These are phyloP conservation scores for Creontiades dilutus DNA, from an alignment of 2,888 invertebrate species.

Conservation along the genomic window DNA sequence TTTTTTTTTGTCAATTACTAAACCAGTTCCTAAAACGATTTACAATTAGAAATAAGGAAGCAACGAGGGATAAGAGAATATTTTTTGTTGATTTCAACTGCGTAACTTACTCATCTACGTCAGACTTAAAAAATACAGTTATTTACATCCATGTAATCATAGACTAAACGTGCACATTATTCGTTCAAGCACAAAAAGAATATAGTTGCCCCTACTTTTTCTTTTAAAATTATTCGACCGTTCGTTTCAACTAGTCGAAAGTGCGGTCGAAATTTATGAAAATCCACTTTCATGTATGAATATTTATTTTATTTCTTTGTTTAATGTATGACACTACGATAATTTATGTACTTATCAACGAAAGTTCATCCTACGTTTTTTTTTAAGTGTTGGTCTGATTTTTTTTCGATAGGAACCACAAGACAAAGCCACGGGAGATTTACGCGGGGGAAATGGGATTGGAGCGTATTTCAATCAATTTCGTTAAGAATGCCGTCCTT, in stretches of 20 bases:
- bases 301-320: neutral
- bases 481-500: too few relatives aligned
- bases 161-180: slow-evolving; percentile 57
- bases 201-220: neutral
- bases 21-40: slow-evolving; percentile 45
- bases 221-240: neutral
- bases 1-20: slow-evolving; percentile 37
- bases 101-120: slow-evolving; percentile 64
- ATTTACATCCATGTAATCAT: slow-evolving; percentile 57
- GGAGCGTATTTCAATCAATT: too few relatives aligned
- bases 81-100: slow-evolving; percentile 30
- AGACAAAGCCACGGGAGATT: neutral
- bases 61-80: slow-evolving; percentile 57
- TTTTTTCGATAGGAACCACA: slow-evolving; percentile 34
- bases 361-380: slow-evolving; percentile 8
- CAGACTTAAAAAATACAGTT: slow-evolving; percentile 70
- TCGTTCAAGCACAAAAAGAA: slow-evolving; percentile 47
- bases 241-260: neutral
- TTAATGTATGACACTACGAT: neutral
- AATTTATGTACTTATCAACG: slow-evolving; percentile 2
- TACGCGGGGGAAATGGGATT: neutral
- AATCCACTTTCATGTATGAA: neutral
- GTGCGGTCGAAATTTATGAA: neutral
- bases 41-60: slow-evolving; percentile 57
- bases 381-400: slow-evolving; percentile 23